A percentile compares a stretch with the other conserved stretches of the same genome.
Conservation (phyloP, 2,113 vertebrate genomes). For the Macroglossus sobrinus region DNA sequence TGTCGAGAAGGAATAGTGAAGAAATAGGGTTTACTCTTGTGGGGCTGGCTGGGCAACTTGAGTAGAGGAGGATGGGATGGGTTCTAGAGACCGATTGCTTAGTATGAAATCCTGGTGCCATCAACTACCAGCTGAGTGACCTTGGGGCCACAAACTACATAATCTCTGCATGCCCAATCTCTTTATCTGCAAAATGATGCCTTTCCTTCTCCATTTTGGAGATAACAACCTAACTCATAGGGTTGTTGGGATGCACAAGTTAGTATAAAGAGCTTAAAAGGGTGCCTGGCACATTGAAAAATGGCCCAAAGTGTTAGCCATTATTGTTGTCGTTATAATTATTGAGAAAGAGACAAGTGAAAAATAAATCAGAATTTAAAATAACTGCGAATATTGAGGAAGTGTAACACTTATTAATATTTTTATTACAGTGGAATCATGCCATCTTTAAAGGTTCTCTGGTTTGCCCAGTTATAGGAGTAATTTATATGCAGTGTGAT, state of each 20-base stretch:
- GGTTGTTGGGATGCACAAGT: neutral
- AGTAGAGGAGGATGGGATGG: neutral
- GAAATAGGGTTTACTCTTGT: neutral
- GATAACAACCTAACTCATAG: neutral
- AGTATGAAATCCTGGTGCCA: neutral
- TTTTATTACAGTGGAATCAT: neutral
- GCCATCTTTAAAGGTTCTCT: slow-evolving; percentile 11
- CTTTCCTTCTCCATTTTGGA: neutral
- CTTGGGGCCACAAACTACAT: neutral
- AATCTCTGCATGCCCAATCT: neutral
- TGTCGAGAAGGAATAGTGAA: neutral
- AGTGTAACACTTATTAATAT: neutral
- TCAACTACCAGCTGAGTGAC: neutral
- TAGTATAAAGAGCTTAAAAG: neutral
- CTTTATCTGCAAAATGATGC: neutral
- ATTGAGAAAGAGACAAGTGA: neutral
- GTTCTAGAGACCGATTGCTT: neutral
- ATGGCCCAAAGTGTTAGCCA: neutral
- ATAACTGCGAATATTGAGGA: neutral
- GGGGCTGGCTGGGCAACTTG: neutral
- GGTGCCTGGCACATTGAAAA: neutral
- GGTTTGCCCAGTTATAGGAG: slow-evolving; percentile 18
- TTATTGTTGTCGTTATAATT: neutral
- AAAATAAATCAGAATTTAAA: slow-evolving; percentile 18
- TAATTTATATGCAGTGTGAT: slow-evolving; percentile 30